A percentile compares a stretch with the other conserved stretches of the same genome.
phyloP scores from a whole-genome alignment of 1,140 invertebrate genomes.

The Bicyclus anynana region DNA sequence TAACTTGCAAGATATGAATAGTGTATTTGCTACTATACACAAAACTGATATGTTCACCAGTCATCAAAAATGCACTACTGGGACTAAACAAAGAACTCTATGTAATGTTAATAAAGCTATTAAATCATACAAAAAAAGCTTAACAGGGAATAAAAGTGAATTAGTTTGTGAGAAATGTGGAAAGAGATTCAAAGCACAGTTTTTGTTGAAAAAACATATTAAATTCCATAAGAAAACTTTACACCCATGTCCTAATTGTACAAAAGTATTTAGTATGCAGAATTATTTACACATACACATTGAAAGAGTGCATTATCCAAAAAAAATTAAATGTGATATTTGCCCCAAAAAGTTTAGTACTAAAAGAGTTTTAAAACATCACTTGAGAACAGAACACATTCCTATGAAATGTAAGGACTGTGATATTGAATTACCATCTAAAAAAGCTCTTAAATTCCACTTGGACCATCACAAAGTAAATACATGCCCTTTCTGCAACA shows the following conservation, averaged over 20 bases:
- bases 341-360: constrained; percentile 57
- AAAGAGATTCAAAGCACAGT: constrained; percentile 31
- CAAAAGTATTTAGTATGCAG: constrained; percentile 42
- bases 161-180: constrained; percentile 42
- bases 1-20: background rate
- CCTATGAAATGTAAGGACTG: constrained; percentile 49
- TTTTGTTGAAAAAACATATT: constrained; percentile 35
- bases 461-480: constrained; percentile 8
- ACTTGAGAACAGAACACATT: constrained; percentile 40
- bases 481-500: background rate
- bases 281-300: constrained; percentile 41
- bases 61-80: background rate
- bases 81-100: constrained; percentile 19
- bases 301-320: constrained; percentile 50
- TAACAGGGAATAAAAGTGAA: background rate
- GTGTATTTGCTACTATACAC: background rate
- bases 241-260: constrained; percentile 39
- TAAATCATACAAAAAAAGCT: too few relatives aligned
- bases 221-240: constrained; percentile 34
- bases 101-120: background rate
- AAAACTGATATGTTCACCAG: too few relatives aligned
- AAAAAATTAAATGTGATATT: constrained; percentile 44
- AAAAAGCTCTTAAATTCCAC: constrained; percentile 25
- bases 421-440: constrained; percentile 46
- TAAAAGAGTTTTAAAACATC: constrained; percentile 41